These are phyloP conservation scores for Latrodectus hesperus DNA, from an alignment of 2,888 invertebrate genomes.

Conservation along the genomic window DNA sequence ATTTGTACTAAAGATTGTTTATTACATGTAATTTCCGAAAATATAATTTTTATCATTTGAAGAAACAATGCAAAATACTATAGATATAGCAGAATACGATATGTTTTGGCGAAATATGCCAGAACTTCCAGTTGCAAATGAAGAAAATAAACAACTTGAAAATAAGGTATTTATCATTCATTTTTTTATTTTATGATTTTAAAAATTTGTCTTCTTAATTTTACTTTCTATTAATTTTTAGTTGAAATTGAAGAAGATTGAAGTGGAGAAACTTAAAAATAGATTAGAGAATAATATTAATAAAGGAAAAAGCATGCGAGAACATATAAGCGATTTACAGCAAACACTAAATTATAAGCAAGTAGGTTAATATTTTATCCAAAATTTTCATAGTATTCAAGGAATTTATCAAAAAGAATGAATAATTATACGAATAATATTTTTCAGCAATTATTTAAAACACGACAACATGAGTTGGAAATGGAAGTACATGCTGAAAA, in stretches of 20 bases:
- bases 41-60: background rate
- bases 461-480: slow-evolving; percentile 56
- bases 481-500: slow-evolving; percentile 52
- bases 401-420: no score
- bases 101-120: slow-evolving; percentile 53
- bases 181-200: background rate
- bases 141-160: slow-evolving; percentile 60
- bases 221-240: slow-evolving; percentile 7
- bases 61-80: slow-evolving; percentile 37
- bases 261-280: slow-evolving; percentile 46
- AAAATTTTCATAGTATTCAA: no score
- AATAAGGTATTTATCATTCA: slow-evolving; percentile 24
- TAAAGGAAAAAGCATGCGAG: slow-evolving; percentile 45
- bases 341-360: slow-evolving; percentile 63
- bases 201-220: slow-evolving; percentile 2
- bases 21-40: background rate
- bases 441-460: slow-evolving; percentile 52
- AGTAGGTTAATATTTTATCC: background rate
- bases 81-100: slow-evolving; percentile 53
- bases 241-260: slow-evolving; percentile 54
- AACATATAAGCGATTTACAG: slow-evolving; percentile 41
- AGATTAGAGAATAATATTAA: slow-evolving; percentile 47
- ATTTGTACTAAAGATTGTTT: no score
- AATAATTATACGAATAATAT: background rate
- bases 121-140: slow-evolving; percentile 54